Base-by-base conservation (phyloP, 2,888 invertebrate species). In the Dicranocentrus wangi region DNA sequence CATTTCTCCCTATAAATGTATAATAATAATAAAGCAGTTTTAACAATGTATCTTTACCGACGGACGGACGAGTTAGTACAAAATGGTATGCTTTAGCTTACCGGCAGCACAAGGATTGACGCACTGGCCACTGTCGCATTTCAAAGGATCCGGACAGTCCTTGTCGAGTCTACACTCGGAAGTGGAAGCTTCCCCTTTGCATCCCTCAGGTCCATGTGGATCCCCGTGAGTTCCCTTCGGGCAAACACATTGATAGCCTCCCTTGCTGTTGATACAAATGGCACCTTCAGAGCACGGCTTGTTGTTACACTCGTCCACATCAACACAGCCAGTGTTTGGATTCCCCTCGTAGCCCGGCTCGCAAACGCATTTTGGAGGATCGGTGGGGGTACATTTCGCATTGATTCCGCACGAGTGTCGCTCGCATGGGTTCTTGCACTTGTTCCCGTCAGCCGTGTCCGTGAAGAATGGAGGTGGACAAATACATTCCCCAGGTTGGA, bases 361-460 rank as follows among this genome's bases (percentile, higher is more conserved):
- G 88, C 97, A 97, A 92, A 94, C 93, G 88, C 97, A 97, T 15
- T 76, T 32, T 21, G 69, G 75, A 21, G 68, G 63, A 25, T 81
- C 81, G 13, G 68, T 23, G 1, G 78, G 70, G 17, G 68, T 81
- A 53, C 75, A 75, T 39, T 70, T 71, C 2, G 96, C 94, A 88
- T 96, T 96, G 65, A 96, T 93, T 39, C 97, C 96, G 87, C 97
- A 97, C 8, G 93, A 93, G 88, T 94, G 95, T 82, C 96, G 91
- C 89, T 97, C 95, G 88, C 96, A 97, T 7, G 96, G 96, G 88
- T 94, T 96, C 90, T 96, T 96, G 88, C 97, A 97, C 88, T 93
- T 93, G 88, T 95, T 94, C 42, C 93, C 93, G 87, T 96, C 95
- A 21, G 91, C 91, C 10, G 93, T 92, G 88, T 97, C 96, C 32